Conservation (phyloP, 2,888 invertebrate genomes). For the Oligia strigilis region DNA sequence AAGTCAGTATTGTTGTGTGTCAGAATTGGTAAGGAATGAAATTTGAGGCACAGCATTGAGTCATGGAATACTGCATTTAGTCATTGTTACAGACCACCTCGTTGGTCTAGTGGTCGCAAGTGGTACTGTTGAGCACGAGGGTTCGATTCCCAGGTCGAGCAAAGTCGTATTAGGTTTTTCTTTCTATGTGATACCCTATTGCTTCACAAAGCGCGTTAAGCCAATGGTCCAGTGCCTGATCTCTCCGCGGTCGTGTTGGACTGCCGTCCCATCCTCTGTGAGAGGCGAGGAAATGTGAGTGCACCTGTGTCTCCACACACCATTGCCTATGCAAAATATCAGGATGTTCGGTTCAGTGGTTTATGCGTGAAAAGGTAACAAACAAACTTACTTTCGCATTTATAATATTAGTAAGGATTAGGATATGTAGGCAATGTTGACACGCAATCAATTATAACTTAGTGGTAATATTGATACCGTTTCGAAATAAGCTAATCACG, state of each 20-base stretch:
- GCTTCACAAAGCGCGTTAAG: no score
- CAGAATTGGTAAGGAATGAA: not conserved
- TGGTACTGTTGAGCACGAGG: not conserved
- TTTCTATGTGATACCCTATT: no score
- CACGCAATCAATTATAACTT: not conserved
- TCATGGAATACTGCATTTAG: not conserved
- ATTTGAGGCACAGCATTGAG: not conserved
- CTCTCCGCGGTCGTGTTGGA: no score
- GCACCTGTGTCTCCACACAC: no score
- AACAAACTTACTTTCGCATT: no score
- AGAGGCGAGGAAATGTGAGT: no score
- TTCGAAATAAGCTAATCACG: slow-evolving; percentile 12
- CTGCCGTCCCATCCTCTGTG: no score
- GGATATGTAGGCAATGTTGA: not conserved
- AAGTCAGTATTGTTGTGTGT: slow-evolving; percentile 4
- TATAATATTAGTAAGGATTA: no score
- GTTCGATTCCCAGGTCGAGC: not conserved
- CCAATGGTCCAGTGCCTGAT: no score
- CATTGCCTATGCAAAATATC: no score
- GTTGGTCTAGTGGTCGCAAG: not conserved
- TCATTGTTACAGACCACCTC: not conserved
- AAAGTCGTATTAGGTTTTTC: not conserved
- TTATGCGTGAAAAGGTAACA: no score
- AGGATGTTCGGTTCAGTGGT: no score
- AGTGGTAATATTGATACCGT: slow-evolving; percentile 8